Percentiles rank a stretch among this genome's conserved stretches.
Conservation (phyloP, 2,113 vertebrate genomes). For the Callopanchax toddi region DNA sequence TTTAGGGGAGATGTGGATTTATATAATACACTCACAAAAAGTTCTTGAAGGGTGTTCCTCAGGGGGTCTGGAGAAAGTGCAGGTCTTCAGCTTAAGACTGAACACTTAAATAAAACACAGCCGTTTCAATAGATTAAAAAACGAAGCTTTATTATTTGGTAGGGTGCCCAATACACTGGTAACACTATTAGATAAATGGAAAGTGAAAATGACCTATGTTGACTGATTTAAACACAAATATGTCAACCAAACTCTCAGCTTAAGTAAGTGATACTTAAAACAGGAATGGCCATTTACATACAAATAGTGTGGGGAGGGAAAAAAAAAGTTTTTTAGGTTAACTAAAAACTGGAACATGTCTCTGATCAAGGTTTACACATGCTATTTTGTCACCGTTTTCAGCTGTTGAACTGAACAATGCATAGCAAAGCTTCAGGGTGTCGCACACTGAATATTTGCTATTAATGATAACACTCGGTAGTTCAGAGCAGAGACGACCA, state of each 20-base stretch:
- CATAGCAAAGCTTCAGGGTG: conserved; percentile 53
- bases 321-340: conserved; percentile 32
- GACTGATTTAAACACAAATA: conserved; percentile 50
- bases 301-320: conserved; percentile 50
- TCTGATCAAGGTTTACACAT: conserved; percentile 56
- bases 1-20: no score
- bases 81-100: neutral
- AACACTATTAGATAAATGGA: conserved; percentile 64
- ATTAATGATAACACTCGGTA: conserved; percentile 48
- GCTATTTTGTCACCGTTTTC: conserved; percentile 31
- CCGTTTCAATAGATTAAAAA: conserved; percentile 31
- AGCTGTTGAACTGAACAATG: conserved; percentile 46
- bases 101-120: conserved; percentile 9
- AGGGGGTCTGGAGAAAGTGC: no score
- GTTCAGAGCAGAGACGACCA: conserved; percentile 58
- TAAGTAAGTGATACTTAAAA: conserved; percentile 51
- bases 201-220: conserved; percentile 50
- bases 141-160: conserved; percentile 73
- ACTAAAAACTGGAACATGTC: conserved; percentile 35
- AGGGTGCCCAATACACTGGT: conserved; percentile 59
- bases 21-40: no score
- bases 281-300: conserved; percentile 43
- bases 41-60: no score
- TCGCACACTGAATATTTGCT: conserved; percentile 42
- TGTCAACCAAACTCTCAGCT: conserved; percentile 48